Conservation (phyloP, 2,888 invertebrate species). For the Microctonus brassicae region DNA sequence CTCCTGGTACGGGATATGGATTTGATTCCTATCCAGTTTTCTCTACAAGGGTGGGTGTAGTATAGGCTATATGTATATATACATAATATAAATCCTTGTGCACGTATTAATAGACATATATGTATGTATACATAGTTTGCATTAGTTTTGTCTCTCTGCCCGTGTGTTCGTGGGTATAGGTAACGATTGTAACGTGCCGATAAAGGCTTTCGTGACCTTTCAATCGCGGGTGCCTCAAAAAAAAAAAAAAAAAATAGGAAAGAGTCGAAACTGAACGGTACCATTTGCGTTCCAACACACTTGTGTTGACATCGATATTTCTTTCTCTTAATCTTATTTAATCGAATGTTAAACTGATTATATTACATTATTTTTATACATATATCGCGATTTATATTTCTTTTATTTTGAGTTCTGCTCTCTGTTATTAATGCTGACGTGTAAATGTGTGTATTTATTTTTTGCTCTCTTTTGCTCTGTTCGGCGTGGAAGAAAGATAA, state of each 20-base stretch:
- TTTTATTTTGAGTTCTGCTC: background rate
- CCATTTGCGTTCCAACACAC: constrained; percentile 7
- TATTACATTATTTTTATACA: background rate
- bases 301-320: background rate
- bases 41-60: background rate
- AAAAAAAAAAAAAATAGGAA: background rate
- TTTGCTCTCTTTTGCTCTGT: constrained; percentile 7
- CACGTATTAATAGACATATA: background rate
- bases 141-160: background rate
- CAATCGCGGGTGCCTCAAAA: constrained; percentile 34
- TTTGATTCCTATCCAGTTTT: constrained; percentile 28
- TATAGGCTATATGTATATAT: no score
- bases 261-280: background rate
- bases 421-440: background rate
- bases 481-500: constrained; percentile 22
- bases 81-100: no score
- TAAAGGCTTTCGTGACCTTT: constrained; percentile 51
- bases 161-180: constrained; percentile 40
- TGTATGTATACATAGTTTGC: background rate
- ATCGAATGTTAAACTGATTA: background rate
- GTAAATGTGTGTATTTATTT: no score
- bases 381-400: background rate
- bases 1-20: constrained; percentile 49
- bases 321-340: background rate
- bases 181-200: constrained; percentile 52